A percentile compares a stretch with the other conserved stretches of the same genome.
phyloP scores from a whole-genome alignment of 2,888 invertebrate genomes.

The Bugulina stolonifera region DNA sequence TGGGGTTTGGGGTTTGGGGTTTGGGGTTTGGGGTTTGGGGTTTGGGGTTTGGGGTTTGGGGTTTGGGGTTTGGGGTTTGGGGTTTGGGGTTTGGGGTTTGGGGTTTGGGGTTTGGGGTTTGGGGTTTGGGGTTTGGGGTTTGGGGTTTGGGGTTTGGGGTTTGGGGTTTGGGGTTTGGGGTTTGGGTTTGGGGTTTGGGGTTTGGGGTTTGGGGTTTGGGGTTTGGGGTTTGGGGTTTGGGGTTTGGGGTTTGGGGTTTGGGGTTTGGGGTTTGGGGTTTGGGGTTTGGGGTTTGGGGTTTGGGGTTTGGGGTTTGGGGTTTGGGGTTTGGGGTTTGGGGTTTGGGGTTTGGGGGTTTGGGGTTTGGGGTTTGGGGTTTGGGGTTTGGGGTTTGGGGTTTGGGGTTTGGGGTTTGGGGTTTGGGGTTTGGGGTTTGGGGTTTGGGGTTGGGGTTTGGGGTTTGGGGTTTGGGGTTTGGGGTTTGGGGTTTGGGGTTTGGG shows the following conservation, averaged over 20 bases:
- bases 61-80: not conserved
- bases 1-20: not conserved
- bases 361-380: not conserved
- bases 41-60: not conserved
- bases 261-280: not conserved
- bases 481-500: not conserved
- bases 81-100: not conserved
- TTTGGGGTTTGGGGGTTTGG: not conserved
- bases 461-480: not conserved
- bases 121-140: not conserved
- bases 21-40: not conserved
- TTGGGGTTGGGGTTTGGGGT: not conserved
- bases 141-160: not conserved
- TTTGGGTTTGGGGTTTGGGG: not conserved
- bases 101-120: not conserved
- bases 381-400: not conserved
- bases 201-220: not conserved
- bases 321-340: not conserved
- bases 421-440: not conserved
- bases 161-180: not conserved
- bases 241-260: not conserved
- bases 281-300: not conserved
- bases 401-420: not conserved
- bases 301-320: not conserved
- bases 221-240: not conserved